phyloP scores from a whole-genome alignment of 2,888 invertebrate species.

The Slavum lentiscoides region DNA sequence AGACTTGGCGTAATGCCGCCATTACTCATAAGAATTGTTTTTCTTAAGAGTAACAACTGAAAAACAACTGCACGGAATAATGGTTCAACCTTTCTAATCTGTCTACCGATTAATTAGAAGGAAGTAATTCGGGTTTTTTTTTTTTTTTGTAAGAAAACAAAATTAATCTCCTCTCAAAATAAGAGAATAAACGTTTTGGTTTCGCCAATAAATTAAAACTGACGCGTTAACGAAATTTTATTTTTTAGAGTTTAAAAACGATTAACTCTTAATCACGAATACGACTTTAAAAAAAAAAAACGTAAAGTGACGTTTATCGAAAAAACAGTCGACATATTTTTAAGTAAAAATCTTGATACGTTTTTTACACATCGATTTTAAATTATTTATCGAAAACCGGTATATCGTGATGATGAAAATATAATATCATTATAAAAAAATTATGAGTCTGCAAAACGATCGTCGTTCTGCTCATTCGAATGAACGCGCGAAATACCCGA shows the following conservation, averaged over 20 bases:
- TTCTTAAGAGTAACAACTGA: conserved; percentile 9
- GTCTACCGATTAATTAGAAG: conserved; percentile 18
- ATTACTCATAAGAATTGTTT: conserved; percentile 43
- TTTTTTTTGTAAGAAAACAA: conserved; percentile 8
- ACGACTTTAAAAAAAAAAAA: background rate
- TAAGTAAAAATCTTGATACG: no score
- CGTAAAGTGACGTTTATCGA: background rate
- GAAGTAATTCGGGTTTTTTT: conserved; percentile 1
- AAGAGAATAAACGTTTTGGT: background rate
- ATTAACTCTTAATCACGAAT: background rate
- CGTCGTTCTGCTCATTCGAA: no score
- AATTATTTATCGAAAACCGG: no score
- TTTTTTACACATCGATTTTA: no score
- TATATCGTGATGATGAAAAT: no score
- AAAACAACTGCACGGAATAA: conserved; percentile 24
- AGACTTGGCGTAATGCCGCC: conserved; percentile 36
- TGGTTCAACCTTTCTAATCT: conserved; percentile 24
- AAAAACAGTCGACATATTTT: background rate
- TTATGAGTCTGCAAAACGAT: no score
- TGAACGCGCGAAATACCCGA: no score
- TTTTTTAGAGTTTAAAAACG: background rate
- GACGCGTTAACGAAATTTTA: background rate
- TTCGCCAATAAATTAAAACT: conserved; percentile 1
- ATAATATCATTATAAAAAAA: no score
- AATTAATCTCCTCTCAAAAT: conserved; percentile 1